Percentiles rank a stretch among this genome's conserved stretches.
phyloP scores from a whole-genome alignment of 2,888 invertebrate species.

The Anodontia alba region DNA sequence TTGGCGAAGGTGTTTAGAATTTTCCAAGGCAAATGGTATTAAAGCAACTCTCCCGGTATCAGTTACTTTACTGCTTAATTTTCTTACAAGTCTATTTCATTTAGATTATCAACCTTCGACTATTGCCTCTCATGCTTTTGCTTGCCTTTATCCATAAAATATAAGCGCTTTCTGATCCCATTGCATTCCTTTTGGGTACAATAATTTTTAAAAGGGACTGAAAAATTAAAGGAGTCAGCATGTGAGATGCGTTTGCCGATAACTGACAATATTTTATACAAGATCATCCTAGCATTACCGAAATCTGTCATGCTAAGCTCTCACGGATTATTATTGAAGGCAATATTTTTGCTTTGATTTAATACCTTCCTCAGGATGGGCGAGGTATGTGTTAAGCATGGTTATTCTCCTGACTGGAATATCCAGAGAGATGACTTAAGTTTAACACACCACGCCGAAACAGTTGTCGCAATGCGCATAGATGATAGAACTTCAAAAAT shows the following conservation, averaged over 20 bases:
- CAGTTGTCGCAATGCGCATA: neutral
- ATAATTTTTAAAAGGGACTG: neutral
- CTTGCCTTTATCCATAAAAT: constrained; percentile 8
- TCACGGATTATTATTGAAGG: neutral
- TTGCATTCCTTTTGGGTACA: neutral
- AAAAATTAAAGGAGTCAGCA: neutral
- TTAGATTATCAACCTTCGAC: neutral
- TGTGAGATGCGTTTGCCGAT: constrained; percentile 5
- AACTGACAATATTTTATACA: neutral
- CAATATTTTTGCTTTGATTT: neutral
- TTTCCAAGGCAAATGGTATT: neutral
- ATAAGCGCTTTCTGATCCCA: neutral
- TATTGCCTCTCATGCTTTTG: neutral
- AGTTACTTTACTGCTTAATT: neutral
- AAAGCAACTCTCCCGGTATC: neutral
- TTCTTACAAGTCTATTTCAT: neutral
- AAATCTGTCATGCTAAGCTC: neutral
- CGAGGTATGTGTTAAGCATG: neutral
- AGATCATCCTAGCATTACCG: neutral
- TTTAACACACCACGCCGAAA: neutral
- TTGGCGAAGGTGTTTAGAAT: neutral
- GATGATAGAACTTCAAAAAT: neutral
- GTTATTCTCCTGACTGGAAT: neutral
- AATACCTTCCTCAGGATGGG: constrained; percentile 3
- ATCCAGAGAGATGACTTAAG: neutral